These are phyloP conservation scores for Acromyrmex heyeri DNA, from an alignment of 1,140 invertebrate genomes.

Conservation along the genomic window DNA sequence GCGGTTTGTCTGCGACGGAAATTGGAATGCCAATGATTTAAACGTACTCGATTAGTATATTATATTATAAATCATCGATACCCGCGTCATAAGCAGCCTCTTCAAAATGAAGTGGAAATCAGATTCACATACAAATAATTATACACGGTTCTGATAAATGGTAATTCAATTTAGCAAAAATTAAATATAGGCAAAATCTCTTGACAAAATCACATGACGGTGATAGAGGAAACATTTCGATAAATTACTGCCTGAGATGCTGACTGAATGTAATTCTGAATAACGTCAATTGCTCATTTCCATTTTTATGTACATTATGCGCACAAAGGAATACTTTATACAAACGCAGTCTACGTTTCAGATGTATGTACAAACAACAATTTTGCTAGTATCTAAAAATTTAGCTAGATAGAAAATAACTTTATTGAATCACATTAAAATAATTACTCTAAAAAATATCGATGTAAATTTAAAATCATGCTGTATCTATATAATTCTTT, in stretches of 20 bases:
- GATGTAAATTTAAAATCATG: no score
- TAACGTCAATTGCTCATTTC: not conserved
- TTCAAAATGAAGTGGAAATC: slow-evolving; percentile 2
- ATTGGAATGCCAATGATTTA: slow-evolving; percentile 56
- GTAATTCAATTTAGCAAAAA: not conserved
- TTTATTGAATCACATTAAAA: no score
- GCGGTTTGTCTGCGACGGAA: slow-evolving; percentile 27
- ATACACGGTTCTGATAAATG: not conserved
- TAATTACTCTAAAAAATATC: no score
- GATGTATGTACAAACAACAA: no score
- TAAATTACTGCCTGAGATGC: not conserved
- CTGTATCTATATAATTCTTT: no score
- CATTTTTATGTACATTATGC: not conserved
- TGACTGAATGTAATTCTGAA: not conserved
- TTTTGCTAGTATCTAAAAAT: no score
- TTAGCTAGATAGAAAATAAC: no score
- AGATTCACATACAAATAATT: not conserved
- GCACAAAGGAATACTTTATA: not conserved
- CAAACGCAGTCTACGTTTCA: no score
- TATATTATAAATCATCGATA: slow-evolving; percentile 8
- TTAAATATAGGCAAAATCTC: not conserved
- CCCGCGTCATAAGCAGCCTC: not conserved
- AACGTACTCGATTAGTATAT: slow-evolving; percentile 23
- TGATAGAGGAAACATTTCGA: not conserved
- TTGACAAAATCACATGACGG: not conserved